phyloP scores from a whole-genome alignment of 2,888 invertebrate species.

The Anagyrus pseudococci region DNA sequence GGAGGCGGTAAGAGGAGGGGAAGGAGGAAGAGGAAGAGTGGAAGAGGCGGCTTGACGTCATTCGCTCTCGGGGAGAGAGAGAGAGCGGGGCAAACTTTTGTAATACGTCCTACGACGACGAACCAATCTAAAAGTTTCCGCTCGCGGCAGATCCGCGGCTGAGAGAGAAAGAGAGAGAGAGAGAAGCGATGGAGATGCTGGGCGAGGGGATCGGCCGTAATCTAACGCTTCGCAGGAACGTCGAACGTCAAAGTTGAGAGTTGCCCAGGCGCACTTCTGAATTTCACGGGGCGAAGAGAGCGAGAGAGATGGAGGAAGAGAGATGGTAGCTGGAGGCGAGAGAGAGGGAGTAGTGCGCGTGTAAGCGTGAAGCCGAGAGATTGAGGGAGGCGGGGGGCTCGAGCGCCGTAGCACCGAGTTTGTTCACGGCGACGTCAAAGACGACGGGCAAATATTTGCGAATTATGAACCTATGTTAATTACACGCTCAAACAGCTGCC shows the following conservation, averaged over 20 bases:
- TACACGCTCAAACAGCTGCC: background rate
- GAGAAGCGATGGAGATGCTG: no score
- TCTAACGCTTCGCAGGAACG: conserved; percentile 32
- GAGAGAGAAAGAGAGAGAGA: conserved; percentile 4
- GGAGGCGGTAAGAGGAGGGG: conserved; percentile 20
- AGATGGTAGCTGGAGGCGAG: no score
- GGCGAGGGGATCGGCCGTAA: conserved; percentile 33
- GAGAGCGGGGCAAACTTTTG: conserved; percentile 48
- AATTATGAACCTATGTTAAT: conserved; percentile 42
- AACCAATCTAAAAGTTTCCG: conserved; percentile 44
- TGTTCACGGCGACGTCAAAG: conserved; percentile 23
- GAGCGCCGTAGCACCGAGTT: background rate
- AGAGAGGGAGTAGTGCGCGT: no score
- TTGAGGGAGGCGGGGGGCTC: background rate
- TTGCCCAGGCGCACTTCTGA: background rate
- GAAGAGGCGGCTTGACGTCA: no score
- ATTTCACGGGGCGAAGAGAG: background rate
- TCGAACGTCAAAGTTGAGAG: conserved; percentile 33
- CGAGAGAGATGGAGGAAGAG: conserved; percentile 6
- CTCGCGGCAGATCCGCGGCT: conserved; percentile 42
- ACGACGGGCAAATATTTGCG: conserved; percentile 31
- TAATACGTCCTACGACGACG: conserved; percentile 47
- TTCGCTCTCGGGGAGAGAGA: background rate
- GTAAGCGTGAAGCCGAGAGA: background rate
- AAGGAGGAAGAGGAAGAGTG: conserved; percentile 21